Evolutionary conservation across 2,113 vertebrate genomes (phyloP).

Genomic region (Hemiprocne comata): DNA sequence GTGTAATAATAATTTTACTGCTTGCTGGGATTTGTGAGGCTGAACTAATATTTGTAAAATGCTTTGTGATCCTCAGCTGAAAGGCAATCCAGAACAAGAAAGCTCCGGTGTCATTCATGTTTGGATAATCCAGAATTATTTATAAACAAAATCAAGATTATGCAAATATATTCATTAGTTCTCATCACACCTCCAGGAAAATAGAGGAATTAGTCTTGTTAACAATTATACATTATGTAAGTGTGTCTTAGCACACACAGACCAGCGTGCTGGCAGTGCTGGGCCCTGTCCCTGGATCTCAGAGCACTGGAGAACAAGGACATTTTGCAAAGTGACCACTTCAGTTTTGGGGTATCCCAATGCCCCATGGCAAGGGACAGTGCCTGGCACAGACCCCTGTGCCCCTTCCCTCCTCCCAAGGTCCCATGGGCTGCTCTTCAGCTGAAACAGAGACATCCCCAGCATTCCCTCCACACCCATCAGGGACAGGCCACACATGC

Average conservation of each 20-base stretch:
- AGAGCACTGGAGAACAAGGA: background rate
- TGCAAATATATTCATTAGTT: conserved; percentile 63
- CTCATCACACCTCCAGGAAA: conserved; percentile 51
- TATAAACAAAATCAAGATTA: conserved; percentile 65
- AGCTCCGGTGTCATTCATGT: background rate
- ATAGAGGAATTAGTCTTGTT: conserved; percentile 56
- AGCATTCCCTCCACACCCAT: background rate
- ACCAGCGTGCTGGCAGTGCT: accelerated
- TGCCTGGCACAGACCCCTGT: background rate
- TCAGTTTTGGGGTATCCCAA: background rate
- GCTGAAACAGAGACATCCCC: background rate
- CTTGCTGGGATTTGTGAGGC: conserved; percentile 52
- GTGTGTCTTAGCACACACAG: background rate
- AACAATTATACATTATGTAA: conserved; percentile 33
- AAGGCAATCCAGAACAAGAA: background rate
- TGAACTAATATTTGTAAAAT: conserved; percentile 56
- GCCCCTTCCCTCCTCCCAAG: accelerated
- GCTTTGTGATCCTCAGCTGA: conserved; percentile 26
- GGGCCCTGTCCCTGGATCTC: background rate
- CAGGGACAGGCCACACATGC: accelerated
- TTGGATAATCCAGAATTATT: conserved; percentile 62
- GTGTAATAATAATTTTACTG: conserved; percentile 37
- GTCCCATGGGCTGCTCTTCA: background rate
- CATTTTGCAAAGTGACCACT: background rate
- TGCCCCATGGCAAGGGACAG: background rate